These are phyloP conservation scores for Pimephales promelas DNA, from an alignment of 2,113 vertebrate species.

Conservation along the genomic window DNA sequence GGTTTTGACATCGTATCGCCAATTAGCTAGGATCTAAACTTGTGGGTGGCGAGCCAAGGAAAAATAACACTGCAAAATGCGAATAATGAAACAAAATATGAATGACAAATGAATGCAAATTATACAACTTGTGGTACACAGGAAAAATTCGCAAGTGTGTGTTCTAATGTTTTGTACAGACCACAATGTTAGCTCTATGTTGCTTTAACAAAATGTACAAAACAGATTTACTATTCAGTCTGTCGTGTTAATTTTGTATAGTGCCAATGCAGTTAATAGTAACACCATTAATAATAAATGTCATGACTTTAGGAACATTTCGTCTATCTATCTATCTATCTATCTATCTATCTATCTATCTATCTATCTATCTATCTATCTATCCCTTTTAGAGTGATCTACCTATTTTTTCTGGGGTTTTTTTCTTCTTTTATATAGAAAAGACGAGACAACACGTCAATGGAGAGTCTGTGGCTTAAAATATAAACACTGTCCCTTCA, in stretches of 20 bases:
- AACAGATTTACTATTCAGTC: background rate
- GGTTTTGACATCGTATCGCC: background rate
- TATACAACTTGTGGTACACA: background rate
- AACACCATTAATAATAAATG: too few relatives aligned
- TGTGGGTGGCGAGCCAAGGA: background rate
- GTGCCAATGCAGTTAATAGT: too few relatives aligned
- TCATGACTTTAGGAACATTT: too few relatives aligned
- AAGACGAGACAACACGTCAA: background rate
- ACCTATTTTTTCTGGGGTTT: fast-evolving
- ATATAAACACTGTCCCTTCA: background rate
- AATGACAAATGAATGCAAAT: background rate
- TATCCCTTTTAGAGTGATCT: background rate
- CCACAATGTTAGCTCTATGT: background rate
- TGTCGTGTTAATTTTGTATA: too few relatives aligned
- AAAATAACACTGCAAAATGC: background rate
- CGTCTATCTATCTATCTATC: too few relatives aligned
- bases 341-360: background rate
- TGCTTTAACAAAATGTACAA: background rate
- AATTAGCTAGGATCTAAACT: background rate
- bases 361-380: background rate
- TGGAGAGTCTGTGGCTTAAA: background rate
- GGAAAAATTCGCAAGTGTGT: background rate
- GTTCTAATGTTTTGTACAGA: background rate
- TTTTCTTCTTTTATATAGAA: background rate
- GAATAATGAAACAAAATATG: background rate